These are phyloP conservation scores for Mantis religiosa DNA, from an alignment of 2,888 invertebrate species.

Conservation along the genomic window DNA sequence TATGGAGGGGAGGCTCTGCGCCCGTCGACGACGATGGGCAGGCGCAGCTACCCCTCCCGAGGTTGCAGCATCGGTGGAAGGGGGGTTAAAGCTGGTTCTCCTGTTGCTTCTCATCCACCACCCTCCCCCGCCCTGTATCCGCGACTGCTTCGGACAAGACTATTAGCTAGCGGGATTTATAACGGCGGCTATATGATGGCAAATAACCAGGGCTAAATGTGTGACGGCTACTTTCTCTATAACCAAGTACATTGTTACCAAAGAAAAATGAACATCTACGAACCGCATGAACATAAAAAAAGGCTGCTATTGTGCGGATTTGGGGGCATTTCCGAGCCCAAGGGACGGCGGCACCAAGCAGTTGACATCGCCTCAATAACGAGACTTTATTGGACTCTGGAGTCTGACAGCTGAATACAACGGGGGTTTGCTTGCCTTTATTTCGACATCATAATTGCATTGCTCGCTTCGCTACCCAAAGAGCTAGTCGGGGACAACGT, in stretches of 20 bases:
- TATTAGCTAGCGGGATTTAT: slow-evolving; percentile 21
- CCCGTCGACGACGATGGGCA: background rate
- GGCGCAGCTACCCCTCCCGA: background rate
- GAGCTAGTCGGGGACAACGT: background rate
- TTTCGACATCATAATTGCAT: slow-evolving; percentile 7
- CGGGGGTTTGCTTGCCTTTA: background rate
- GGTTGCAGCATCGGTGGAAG: background rate
- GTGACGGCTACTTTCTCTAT: background rate
- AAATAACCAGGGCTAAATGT: slow-evolving; percentile 10
- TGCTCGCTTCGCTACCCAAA: background rate
- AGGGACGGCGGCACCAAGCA: background rate
- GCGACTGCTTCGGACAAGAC: slow-evolving; percentile 21
- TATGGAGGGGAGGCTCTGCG: background rate
- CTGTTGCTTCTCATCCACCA: slow-evolving; percentile 19
- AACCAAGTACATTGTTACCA: background rate
- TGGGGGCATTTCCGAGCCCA: background rate
- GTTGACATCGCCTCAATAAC: slow-evolving; percentile 14
- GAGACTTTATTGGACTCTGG: slow-evolving; percentile 15
- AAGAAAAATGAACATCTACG: background rate
- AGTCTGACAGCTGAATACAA: slow-evolving; percentile 5
- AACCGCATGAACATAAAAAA: background rate
- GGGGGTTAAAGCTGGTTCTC: background rate
- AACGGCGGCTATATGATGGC: slow-evolving; percentile 16
- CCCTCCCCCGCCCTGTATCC: background rate
- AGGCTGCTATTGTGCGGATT: background rate